Base-by-base conservation (phyloP, 2,113 vertebrate species). In the Cyanocitta stelleri region DNA sequence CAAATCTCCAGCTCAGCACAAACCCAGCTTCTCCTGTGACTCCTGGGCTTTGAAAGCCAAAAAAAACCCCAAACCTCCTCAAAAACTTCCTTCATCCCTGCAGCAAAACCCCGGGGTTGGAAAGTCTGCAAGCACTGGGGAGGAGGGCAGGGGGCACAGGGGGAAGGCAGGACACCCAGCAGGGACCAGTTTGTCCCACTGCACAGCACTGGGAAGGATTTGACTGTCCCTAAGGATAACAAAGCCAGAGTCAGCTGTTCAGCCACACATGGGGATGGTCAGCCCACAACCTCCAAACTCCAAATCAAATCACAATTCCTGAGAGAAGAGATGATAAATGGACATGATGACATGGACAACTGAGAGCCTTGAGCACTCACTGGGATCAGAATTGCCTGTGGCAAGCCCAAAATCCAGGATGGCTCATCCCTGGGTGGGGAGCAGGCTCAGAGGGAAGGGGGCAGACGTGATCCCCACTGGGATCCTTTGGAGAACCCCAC, bases 321-420 rank as follows among this genome's bases (percentile, higher is more conserved):
- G 20, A 89, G 90, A 75, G 74, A 84, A 49, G 11, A 27, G 76
- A 33, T 19, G 41, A n/a, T 61, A 49, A 85, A 55, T 35, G 30
- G 62, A 43, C n/a, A 26, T 3, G 23, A 69, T 58, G 86, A 68
- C 33, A 8, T 3, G 49, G 83, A 35, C 62, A 51, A 10, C 37
- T 24, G 71, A 85, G 58, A 82, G 58, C 51, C 18, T 32, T 0
- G 5, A 37, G 30, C 1, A 5, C 72, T 52, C 24, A 7, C 14
- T 13, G 27, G 26, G 63, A 18, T 41, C 0, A 2, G 13, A 13
- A 33, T 11, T 72, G 27, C 35, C n/a, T 3, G 6, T 3, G 2
- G 49, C 26, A 48, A 62, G 37, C 14, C 37, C 74, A 13, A 54
- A 46, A 10, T 17, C 33, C 64, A 26, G 69, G 13, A 58, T 22